Base-by-base conservation (phyloP, 2,113 vertebrate species). In the Oryzias curvinotus region DNA sequence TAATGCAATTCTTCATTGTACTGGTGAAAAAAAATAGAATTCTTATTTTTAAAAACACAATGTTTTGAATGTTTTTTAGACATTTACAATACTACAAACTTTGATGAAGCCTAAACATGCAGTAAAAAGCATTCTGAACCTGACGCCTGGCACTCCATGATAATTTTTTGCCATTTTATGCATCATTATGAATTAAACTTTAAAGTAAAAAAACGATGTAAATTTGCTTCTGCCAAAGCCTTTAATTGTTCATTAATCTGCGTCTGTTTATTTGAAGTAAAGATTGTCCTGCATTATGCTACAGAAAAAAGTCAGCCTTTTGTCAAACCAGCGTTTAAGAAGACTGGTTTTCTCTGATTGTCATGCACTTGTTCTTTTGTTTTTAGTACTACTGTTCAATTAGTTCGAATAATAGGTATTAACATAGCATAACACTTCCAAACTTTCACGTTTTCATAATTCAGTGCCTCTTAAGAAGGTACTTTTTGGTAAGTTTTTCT, bases 1-100 rank as follows among this genome's bases (percentile, higher is more conserved):
- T 98, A 99, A 79, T 95, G 97, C 50, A 98, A 80, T 48, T 97
- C 94, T 85, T 98, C 95, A 23, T 98, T 99, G 85, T 98, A 99
- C 97, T 99, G 84, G 2, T 85, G 73, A 41, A 70, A 73, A 6
- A 79, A 8, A 82, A 50, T 73, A 36, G 16, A 5, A 64, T 25
- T 17, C 28, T 65, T 19, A 19, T 1, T 48, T 10, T 48, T 8
- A 19, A 47, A 48, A 16, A 19, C 13, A 17, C 2, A 47, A 52
- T 36, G 30, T 36, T 36, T 36, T 36, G 53, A 25, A 52, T 41
- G 25, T 55, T 52, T 49, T 59, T 43, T 19, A 17, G 62, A 56
- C 62, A 68, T n/a, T 1, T 3, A 25, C 42, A 70, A 66, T 55
- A 15, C 47, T 14, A 63, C 28, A 48, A 62, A 65, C 44, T 77